phyloP scores from a whole-genome alignment of 2,888 invertebrate species.

The Phortica magna region DNA sequence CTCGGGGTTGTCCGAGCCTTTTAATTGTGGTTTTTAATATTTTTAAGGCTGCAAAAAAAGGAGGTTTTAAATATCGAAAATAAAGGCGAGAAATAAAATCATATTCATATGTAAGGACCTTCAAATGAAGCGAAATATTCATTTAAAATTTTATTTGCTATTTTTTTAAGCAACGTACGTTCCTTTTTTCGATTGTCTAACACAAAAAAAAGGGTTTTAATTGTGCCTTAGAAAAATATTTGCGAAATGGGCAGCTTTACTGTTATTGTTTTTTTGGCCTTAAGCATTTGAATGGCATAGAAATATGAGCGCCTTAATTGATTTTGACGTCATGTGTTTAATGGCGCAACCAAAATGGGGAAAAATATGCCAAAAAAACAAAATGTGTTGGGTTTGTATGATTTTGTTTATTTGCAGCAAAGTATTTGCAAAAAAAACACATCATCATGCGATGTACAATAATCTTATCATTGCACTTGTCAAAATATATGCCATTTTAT shows the following conservation, averaged over 20 bases:
- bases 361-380: neutral
- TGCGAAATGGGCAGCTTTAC: neutral
- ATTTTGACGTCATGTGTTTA: neutral
- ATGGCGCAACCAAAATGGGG: neutral
- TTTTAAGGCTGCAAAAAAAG: slow-evolving; percentile 35
- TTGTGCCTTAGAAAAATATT: neutral
- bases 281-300: neutral
- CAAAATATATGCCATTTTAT: neutral
- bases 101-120: slow-evolving; percentile 25
- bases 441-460: neutral
- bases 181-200: slow-evolving; percentile 4
- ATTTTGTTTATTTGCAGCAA: neutral
- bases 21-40: slow-evolving; percentile 71
- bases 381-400: neutral
- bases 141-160: slow-evolving; percentile 39
- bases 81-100: slow-evolving; percentile 23
- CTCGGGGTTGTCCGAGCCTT: slow-evolving; percentile 32
- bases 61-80: slow-evolving; percentile 56
- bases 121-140: slow-evolving; percentile 51
- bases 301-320: neutral
- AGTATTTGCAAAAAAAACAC: neutral
- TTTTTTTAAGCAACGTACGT: slow-evolving; percentile 19
- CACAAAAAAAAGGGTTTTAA: neutral
- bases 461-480: slow-evolving; percentile 27
- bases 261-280: neutral